Evolutionary conservation across 2,888 invertebrate genomes (phyloP), one percentile per base, ranked within the genome.

Genomic region (Torymus aiolomorphi): DNA sequence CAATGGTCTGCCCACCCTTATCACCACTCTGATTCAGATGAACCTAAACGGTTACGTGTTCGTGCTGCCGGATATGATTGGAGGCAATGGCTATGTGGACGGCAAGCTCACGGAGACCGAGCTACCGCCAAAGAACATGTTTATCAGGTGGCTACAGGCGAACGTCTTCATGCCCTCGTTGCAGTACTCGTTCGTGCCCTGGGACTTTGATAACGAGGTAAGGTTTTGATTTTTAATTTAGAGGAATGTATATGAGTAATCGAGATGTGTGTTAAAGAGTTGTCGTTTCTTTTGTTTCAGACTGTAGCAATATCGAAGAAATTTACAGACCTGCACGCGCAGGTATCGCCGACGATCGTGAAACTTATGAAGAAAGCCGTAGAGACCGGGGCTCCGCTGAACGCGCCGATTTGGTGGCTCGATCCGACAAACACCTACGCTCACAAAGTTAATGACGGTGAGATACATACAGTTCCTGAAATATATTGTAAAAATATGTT

Each of bases 361-460:
- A 89, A 91, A 2, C 93, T 94, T 0, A 95, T 95, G 92, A 86
- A 93, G 70, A 90, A 92, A 5, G 92, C 94, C 0, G 92, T 94
- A 0, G 83, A 85, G 1, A 91, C 92, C 1, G 96, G 96, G 12
- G 91, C 92, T 1, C 96, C 96, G 0, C 93, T 96, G 12, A 96
- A 96, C 90, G 92, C 95, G 2, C 97, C 97, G 0, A 92, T 97
- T 56, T 97, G 97, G 97, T 97, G 96, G 96, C 87, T 95, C 0
- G 95, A 94, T 84, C 96, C 96, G 0, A 88, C 87, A 0, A 95
- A 96, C 86, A 86, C 88, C 31, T 91, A 91, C 18, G 94, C 96
- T 0, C 90, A 90, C 51, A 87, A 85, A 16, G 89, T 91, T 79
- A 90, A 91, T 76, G 90, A 91, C 79, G 90, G 91, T 31, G 31